Base-by-base conservation (phyloP, 2,113 vertebrate species). In the Columba livia region DNA sequence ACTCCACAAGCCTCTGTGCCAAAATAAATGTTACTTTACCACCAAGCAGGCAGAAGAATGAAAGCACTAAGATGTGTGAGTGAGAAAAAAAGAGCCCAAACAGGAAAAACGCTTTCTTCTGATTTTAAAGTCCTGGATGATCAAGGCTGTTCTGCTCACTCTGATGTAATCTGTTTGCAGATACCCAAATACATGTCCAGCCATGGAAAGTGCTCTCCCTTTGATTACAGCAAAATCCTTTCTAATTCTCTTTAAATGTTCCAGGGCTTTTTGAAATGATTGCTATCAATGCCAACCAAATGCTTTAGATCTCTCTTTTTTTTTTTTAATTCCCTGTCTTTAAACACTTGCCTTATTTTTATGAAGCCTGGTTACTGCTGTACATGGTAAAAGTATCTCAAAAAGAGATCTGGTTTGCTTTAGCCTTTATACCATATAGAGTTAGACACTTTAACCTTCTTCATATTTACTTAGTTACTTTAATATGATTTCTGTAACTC, bases 171-270 rank as follows among this genome's bases (percentile, higher is more conserved):
- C 18, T 19, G 72, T 88, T 64, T 85, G 83, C 78, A 87, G 89
- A 92, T 91, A 69, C 70, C 78, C 70, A 89, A 84, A 87, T 65
- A 74, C 53, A 36, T 4, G 13, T 83, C 75, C 85, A 69, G 32
- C 84, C 69, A 12, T 74, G 92, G 80, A 92, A 91, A 95, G 80
- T 72, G 71, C 82, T 96, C 79, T 96, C 94, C 69, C 83, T 96
- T 96, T 90, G 94, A 96, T 91, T 97, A 89, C 88, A 80, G 87
- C 60, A 96, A 96, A 97, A 97, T 93, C 95, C 92, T 94, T 96
- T 96, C 54, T 95, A 94, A 96, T 97, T 97, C 89, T 93, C 88
- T 97, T 95, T 96, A 96, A 97, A 96, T 85, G 73, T 97, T 97
- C 85, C 96, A 97, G 89, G 87, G 71, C 79, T 95, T 95, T 97